Evolutionary conservation across 2,113 vertebrate species (phyloP).

Genomic region (Egretta garzetta): DNA sequence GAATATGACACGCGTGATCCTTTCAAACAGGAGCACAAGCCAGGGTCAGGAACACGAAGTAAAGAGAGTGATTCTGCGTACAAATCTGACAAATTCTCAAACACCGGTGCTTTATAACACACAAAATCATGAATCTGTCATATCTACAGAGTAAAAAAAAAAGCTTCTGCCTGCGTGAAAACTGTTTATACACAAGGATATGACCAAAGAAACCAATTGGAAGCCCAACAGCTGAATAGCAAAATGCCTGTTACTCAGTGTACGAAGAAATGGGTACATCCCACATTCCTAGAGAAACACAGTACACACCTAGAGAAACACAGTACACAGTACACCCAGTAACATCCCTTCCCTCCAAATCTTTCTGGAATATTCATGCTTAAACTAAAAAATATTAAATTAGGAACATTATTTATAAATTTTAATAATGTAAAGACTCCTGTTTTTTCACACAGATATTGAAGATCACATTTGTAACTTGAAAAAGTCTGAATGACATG

Average conservation of each 20-base stretch:
- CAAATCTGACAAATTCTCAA: background rate
- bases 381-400: background rate
- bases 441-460: background rate
- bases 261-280: background rate
- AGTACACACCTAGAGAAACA: background rate
- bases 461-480: background rate
- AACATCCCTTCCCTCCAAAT: accelerated
- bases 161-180: background rate
- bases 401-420: background rate
- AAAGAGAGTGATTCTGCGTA: background rate
- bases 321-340: background rate
- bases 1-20: background rate
- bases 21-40: background rate
- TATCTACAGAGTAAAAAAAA: background rate
- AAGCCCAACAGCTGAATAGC: background rate
- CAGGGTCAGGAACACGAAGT: background rate
- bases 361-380: background rate
- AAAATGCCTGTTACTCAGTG: background rate
- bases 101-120: background rate
- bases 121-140: background rate
- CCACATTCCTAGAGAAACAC: background rate
- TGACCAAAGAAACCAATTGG: background rate
- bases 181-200: background rate
- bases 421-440: background rate
- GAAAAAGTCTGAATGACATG: background rate